A percentile compares a stretch with the other conserved stretches of the same genome.
phyloP scores from a whole-genome alignment of 1,140 invertebrate genomes.

The Drosophila virilis region DNA sequence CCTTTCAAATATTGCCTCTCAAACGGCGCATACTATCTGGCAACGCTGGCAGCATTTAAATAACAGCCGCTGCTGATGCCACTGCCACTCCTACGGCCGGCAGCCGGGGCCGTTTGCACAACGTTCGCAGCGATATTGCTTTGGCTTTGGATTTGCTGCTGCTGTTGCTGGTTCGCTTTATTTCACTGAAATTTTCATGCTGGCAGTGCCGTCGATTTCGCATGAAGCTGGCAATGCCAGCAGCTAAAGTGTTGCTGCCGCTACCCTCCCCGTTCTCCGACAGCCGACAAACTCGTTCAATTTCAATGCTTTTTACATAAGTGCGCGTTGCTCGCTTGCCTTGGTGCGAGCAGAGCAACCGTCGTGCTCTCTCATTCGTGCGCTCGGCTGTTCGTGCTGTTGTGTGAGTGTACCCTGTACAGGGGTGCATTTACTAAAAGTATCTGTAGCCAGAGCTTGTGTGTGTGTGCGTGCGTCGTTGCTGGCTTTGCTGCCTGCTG shows the following conservation, averaged over 20 bases:
- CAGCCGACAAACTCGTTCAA: conserved; percentile 71
- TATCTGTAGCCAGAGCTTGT: conserved; percentile 17
- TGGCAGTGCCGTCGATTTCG: conserved; percentile 61
- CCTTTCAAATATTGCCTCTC: conserved; percentile 40
- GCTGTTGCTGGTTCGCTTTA: conserved; percentile 46
- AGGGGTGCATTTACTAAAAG: conserved; percentile 64
- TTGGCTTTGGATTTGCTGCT: conserved; percentile 46
- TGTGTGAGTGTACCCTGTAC: conserved; percentile 43
- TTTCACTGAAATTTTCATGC: conserved; percentile 50
- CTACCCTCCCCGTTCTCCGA: conserved; percentile 42
- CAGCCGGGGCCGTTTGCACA: conserved; percentile 63
- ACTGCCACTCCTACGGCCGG: conserved; percentile 68
- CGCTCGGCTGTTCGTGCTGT: conserved; percentile 14
- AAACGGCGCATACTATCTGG: conserved; percentile 5
- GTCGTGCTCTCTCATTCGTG: not conserved
- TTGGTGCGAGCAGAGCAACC: conserved; percentile 30
- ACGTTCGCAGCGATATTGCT: conserved; percentile 61
- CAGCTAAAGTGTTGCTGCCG: conserved; percentile 37
- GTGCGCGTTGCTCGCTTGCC: conserved; percentile 55
- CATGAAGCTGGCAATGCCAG: conserved; percentile 53
- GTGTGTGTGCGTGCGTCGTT: conserved; percentile 38
- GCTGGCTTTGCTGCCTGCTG: conserved; percentile 68
- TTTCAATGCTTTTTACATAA: conserved; percentile 82
- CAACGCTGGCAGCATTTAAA: conserved; percentile 58
- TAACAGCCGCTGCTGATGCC: conserved; percentile 47